These are phyloP conservation scores for Chloromyia formosa DNA, from an alignment of 2,888 invertebrate genomes.

Conservation along the genomic window DNA sequence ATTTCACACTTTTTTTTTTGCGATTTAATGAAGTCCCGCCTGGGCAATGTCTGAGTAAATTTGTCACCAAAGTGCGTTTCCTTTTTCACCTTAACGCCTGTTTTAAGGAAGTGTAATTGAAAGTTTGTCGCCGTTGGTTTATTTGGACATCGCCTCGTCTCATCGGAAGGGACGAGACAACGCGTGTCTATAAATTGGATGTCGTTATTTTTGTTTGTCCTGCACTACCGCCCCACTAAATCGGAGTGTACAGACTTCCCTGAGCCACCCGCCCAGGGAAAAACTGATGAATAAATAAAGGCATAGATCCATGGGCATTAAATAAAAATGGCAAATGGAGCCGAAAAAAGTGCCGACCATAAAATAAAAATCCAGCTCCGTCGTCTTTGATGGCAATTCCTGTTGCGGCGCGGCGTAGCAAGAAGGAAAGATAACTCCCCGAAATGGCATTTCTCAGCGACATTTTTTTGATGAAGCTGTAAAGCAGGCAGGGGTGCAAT, in stretches of 20 bases:
- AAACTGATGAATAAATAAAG: conserved; percentile 40
- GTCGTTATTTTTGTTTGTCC: neutral
- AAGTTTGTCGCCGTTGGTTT: neutral
- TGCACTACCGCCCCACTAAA: neutral
- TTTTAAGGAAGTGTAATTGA: conserved; percentile 32
- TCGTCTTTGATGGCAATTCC: neutral
- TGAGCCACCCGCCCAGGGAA: neutral
- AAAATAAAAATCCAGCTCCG: conserved; percentile 37
- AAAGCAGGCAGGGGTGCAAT: conserved; percentile 14
- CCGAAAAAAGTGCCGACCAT: conserved; percentile 41
- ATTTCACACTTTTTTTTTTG: conserved; percentile 22
- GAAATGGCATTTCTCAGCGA: conserved; percentile 6
- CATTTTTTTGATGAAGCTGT: conserved; percentile 24
- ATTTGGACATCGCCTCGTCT: neutral
- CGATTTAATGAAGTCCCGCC: conserved; percentile 36
- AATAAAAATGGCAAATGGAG: conserved; percentile 45
- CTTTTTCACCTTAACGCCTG: conserved; percentile 34
- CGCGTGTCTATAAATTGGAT: conserved; percentile 34
- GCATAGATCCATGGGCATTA: conserved; percentile 41
- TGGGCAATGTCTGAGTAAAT: conserved; percentile 29
- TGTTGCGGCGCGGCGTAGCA: neutral
- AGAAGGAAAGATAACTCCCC: neutral
- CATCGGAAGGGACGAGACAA: neutral
- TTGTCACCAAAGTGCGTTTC: conserved; percentile 29
- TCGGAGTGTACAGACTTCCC: no score